Evolutionary conservation across 1,140 invertebrate genomes (phyloP).

Genomic region (Meloidogyne chitwoodi): DNA sequence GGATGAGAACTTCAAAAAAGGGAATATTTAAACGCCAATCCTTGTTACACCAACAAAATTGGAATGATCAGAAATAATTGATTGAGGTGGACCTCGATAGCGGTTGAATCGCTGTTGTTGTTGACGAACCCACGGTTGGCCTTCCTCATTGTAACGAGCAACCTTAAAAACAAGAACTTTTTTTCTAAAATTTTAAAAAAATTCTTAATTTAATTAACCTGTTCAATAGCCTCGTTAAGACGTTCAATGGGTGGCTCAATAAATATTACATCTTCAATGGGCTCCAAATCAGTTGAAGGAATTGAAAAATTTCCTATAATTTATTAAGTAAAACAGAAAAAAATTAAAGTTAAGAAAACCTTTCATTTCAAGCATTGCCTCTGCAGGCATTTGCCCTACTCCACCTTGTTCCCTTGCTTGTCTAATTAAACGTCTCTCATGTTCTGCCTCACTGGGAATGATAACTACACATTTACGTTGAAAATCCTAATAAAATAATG

Average conservation of each 20-base stretch:
- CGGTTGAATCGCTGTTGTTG: background rate
- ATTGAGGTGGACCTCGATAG: constrained; percentile 1
- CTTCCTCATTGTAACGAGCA: constrained; percentile 51
- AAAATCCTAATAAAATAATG: constrained; percentile 47
- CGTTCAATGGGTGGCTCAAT: constrained; percentile 45
- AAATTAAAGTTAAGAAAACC: constrained; percentile 26
- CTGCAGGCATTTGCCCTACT: constrained; percentile 38
- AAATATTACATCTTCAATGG: constrained; percentile 52
- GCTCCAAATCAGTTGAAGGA: constrained; percentile 44
- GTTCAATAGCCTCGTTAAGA: constrained; percentile 53
- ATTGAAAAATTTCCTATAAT: constrained; percentile 50
- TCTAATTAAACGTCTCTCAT: constrained; percentile 37
- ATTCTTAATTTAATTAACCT: constrained; percentile 1
- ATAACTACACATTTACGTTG: constrained; percentile 55
- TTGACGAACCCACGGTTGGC: constrained; percentile 42
- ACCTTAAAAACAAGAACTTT: background rate
- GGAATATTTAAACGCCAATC: constrained; percentile 8
- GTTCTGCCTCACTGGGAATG: constrained; percentile 45
- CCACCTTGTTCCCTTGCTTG: constrained; percentile 36
- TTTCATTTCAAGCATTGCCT: constrained; percentile 56
- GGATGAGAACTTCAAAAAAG: background rate
- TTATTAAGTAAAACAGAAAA: background rate
- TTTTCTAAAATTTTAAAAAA: background rate
- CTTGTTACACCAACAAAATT: constrained; percentile 15
- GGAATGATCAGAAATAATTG: constrained; percentile 17